These are phyloP conservation scores for Conchocele bisecta DNA, from an alignment of 2,888 invertebrate genomes.

Conservation along the genomic window DNA sequence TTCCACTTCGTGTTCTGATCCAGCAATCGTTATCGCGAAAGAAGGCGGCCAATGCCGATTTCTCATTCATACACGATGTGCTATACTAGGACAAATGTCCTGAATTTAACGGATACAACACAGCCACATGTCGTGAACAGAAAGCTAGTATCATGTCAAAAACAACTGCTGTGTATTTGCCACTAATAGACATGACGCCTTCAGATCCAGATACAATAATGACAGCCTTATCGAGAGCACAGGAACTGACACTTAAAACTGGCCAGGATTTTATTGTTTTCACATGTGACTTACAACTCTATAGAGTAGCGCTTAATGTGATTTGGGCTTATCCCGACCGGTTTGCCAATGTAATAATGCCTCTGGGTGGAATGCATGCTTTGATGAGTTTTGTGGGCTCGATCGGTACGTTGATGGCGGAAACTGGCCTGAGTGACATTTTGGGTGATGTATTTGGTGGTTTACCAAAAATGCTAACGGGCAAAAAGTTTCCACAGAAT, in stretches of 20 bases:
- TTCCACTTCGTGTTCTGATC: constrained; percentile 2
- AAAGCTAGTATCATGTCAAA: constrained; percentile 22
- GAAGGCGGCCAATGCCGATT: constrained; percentile 11
- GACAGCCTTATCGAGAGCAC: constrained; percentile 36
- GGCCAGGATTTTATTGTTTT: constrained; percentile 42
- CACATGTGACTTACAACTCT: constrained; percentile 57
- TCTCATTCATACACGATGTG: constrained; percentile 28
- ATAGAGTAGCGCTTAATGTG: constrained; percentile 47
- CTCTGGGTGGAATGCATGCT: constrained; percentile 65
- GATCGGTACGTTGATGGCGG: constrained; percentile 57
- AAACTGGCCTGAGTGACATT: constrained; percentile 56
- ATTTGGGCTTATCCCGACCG: constrained; percentile 50
- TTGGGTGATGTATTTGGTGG: constrained; percentile 56
- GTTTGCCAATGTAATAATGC: constrained; percentile 38
- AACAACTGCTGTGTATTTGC: constrained; percentile 44
- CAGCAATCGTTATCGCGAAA: not conserved
- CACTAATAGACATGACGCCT: constrained; percentile 51
- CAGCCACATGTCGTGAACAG: constrained; percentile 19
- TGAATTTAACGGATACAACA: constrained; percentile 30
- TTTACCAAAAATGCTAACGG: constrained; percentile 56
- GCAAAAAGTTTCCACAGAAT: constrained; percentile 55
- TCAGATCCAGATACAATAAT: constrained; percentile 49
- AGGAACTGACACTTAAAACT: constrained; percentile 7
- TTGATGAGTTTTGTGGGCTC: constrained; percentile 63
- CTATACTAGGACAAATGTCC: not conserved